Conservation (phyloP, 2,797 vertebrate species). For the Eremophila alpestris region DNA sequence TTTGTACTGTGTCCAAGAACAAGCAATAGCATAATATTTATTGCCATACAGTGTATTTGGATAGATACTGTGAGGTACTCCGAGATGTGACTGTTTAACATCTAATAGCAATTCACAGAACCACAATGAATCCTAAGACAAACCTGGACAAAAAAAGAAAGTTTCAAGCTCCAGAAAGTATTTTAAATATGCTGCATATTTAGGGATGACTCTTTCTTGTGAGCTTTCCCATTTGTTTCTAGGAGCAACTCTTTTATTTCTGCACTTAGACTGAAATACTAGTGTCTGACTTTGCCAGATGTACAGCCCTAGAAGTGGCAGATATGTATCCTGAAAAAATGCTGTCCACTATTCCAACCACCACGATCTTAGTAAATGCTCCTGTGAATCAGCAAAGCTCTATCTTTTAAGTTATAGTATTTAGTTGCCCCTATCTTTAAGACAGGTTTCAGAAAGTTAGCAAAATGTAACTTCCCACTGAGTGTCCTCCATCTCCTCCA, state of each 20-base stretch:
- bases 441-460: neutral
- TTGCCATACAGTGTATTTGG: neutral
- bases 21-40: neutral
- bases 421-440: neutral
- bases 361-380: neutral
- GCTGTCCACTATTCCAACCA: neutral
- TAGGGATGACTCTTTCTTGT: neutral
- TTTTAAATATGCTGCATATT: neutral
- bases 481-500: neutral
- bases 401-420: neutral
- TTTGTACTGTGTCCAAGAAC: neutral
- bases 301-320: neutral
- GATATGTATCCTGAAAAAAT: neutral
- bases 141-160: neutral
- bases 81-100: neutral
- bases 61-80: neutral
- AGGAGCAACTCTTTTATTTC: neutral
- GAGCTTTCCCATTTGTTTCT: neutral
- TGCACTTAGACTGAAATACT: neutral
- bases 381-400: neutral
- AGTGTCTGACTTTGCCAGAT: neutral
- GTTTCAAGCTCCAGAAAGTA: neutral
- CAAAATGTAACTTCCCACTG: neutral
- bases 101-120: neutral
- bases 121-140: neutral